These are phyloP conservation scores for Anoplophora glabripennis DNA, from an alignment of 1,140 invertebrate genomes.

Conservation along the genomic window DNA sequence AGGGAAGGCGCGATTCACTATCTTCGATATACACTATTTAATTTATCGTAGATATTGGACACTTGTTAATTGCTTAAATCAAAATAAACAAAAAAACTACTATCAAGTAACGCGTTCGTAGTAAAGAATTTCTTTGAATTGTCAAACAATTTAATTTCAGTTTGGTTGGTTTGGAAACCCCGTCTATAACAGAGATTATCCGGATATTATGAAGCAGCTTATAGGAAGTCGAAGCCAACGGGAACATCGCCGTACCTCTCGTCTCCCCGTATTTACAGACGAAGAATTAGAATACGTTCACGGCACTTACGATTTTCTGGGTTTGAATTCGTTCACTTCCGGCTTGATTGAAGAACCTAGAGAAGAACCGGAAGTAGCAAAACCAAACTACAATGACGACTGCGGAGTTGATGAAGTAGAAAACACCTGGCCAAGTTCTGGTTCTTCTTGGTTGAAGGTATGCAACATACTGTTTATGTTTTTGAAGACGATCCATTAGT, in stretches of 20 bases:
- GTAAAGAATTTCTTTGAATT: conserved; percentile 28
- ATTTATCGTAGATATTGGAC: too few species aligned
- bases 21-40: too few species aligned
- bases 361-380: conserved; percentile 2
- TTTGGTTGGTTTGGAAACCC: conserved; percentile 64
- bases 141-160: conserved; percentile 43
- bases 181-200: conserved; percentile 63
- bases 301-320: conserved; percentile 55
- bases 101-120: too few species aligned
- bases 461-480: neutral
- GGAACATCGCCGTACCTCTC: conserved; percentile 54
- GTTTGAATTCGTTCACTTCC: conserved; percentile 39
- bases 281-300: conserved; percentile 44
- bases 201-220: conserved; percentile 52
- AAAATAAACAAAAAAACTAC: too few species aligned
- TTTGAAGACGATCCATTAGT: too few species aligned
- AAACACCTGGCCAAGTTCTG: conserved; percentile 2
- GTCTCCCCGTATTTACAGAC: conserved; percentile 59
- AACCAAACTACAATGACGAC: conserved; percentile 7
- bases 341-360: neutral
- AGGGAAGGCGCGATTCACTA: too few species aligned
- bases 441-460: neutral
- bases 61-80: too few species aligned
- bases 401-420: conserved; percentile 3
- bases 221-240: conserved; percentile 54